Evolutionary conservation across 2,888 invertebrate species (phyloP).

Genomic region (Hyalella azteca): DNA sequence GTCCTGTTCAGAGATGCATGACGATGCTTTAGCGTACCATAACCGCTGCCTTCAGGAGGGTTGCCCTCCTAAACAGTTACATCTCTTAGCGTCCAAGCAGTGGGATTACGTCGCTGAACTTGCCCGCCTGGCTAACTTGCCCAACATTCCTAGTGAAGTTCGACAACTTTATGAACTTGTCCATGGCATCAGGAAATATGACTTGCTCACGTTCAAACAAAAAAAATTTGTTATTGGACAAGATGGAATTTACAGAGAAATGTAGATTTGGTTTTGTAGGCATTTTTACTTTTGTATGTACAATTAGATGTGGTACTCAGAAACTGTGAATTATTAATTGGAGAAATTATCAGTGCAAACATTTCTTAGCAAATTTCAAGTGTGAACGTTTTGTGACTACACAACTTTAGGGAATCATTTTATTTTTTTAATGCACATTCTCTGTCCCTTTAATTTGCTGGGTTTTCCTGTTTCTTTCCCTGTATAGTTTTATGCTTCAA

Average conservation of each 20-base stretch:
- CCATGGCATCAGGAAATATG: constrained; percentile 29
- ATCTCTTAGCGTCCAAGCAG: constrained; percentile 43
- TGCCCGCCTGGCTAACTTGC: constrained; percentile 40
- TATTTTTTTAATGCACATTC: too few relatives aligned
- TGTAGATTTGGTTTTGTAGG: not conserved
- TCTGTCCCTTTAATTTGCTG: too few relatives aligned
- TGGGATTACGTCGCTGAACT: constrained; percentile 47
- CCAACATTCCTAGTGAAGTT: constrained; percentile 26
- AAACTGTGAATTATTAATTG: too few relatives aligned
- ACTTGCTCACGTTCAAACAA: constrained; percentile 42
- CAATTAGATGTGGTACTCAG: too few relatives aligned
- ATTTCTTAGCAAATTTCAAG: too few relatives aligned
- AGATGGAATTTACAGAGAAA: constrained; percentile 37
- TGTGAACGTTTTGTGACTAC: too few relatives aligned
- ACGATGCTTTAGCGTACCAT: not conserved
- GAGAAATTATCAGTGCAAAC: too few relatives aligned
- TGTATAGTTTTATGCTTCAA: too few relatives aligned
- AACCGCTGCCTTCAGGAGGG: constrained; percentile 33
- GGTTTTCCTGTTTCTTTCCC: too few relatives aligned
- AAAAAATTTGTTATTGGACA: constrained; percentile 35
- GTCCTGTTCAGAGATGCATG: constrained; percentile 37
- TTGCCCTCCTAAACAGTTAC: constrained; percentile 38
- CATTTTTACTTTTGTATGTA: too few relatives aligned
- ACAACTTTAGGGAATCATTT: too few relatives aligned
- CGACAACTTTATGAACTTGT: constrained; percentile 39